A percentile compares a stretch with the other conserved stretches of the same genome.
Evolutionary conservation across 2,888 invertebrate species (phyloP).

Genomic region (Andrena flavipes): DNA sequence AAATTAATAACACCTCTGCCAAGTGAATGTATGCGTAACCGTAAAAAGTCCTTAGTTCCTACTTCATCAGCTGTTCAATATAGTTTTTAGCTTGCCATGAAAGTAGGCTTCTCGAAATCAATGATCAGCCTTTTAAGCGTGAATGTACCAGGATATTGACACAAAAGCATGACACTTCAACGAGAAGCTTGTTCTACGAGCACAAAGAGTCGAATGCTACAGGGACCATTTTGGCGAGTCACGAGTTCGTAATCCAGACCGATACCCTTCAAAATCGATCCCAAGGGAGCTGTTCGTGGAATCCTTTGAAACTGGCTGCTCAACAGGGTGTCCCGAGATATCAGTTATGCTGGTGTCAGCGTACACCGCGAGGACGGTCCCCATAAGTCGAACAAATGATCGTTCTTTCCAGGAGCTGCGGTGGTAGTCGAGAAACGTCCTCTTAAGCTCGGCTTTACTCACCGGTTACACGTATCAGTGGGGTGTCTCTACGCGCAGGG

Average conservation of each 20-base stretch:
- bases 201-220: neutral
- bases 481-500: slow-evolving; percentile 56
- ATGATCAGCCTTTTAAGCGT: neutral
- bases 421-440: slow-evolving; percentile 71
- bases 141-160: neutral
- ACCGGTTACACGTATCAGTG: slow-evolving; percentile 54
- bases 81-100: too few relatives aligned
- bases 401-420: slow-evolving; percentile 50
- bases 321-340: slow-evolving; percentile 55
- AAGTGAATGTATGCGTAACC: too few relatives aligned
- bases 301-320: slow-evolving; percentile 37
- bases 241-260: slow-evolving; percentile 36
- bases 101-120: neutral
- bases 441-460: slow-evolving; percentile 63
- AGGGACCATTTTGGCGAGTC: slow-evolving; percentile 45
- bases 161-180: neutral
- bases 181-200: neutral
- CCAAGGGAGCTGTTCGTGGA: slow-evolving; percentile 44
- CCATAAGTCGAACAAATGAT: slow-evolving; percentile 68
- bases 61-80: too few relatives aligned
- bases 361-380: slow-evolving; percentile 51
- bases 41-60: too few relatives aligned
- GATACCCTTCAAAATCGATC: slow-evolving; percentile 42
- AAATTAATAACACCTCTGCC: too few relatives aligned
- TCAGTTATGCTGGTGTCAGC: slow-evolving; percentile 60